phyloP scores from a whole-genome alignment of 1,140 invertebrate genomes.

The Caenorhabditis brenneri region DNA sequence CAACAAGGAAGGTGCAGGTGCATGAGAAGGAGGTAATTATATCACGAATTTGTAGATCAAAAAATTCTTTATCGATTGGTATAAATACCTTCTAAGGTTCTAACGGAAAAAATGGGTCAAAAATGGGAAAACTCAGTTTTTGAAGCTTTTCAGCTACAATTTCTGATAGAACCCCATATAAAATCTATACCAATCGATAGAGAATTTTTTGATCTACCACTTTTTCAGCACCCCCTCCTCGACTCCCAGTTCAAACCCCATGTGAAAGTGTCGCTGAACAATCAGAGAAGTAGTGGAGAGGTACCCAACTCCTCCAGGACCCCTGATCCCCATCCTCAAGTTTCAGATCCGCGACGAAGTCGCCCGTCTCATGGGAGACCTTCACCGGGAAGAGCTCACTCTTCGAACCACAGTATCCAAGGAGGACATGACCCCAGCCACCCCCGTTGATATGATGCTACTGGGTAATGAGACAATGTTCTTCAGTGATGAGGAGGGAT shows the following conservation, averaged over 20 bases:
- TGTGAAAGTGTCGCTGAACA: neutral
- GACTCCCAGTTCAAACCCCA: constrained; percentile 18
- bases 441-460: neutral
- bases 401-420: constrained; percentile 9
- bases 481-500: constrained; percentile 14
- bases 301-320: no score
- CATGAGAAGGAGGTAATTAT: neutral
- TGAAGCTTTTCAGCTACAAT: no score
- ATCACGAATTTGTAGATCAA: neutral
- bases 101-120: no score
- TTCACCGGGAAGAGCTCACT: neutral
- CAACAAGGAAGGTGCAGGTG: no score
- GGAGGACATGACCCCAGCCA: neutral
- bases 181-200: no score
- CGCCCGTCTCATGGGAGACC: neutral
- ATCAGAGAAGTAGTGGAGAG: neutral
- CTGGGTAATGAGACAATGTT: constrained; percentile 25
- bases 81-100: no score
- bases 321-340: neutral
- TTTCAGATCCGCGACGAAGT: neutral
- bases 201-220: no score
- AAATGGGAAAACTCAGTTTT: no score
- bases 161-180: no score
- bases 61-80: no score
- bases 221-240: neutral